Evolutionary conservation across 2,888 invertebrate genomes (phyloP), one percentile per base, ranked within the genome.

Genomic region (Diarsia dahlii): DNA sequence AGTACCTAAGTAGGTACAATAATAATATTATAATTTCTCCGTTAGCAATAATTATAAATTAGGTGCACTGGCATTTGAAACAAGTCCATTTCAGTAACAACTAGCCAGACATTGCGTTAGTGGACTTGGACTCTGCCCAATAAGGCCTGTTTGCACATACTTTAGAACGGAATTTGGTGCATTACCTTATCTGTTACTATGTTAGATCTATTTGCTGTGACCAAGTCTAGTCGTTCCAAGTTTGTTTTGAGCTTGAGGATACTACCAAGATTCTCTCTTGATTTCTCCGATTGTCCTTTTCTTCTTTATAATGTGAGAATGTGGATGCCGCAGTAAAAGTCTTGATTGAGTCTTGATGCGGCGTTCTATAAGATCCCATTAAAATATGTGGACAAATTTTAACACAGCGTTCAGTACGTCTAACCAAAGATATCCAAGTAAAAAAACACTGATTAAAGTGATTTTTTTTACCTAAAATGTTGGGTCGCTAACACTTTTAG

Each of bases 161-260:
- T 52, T 74, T 50, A 23, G 13, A 18, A 62, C 20, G 67, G 82
- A 65, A 84, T 84, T 78, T 74, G 45, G 70, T 71, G 34, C 71
- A 71, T 71, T 73, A 58, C 78, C 74, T 74, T 85, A 15, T 70
- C 20, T 68, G 46, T 60, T 70, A 60, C 18, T 78, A 52, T 52
- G 15, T 46, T 63, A 70, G 45, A 60, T 71, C 20, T 58, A 60
- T 46, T 28, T 50, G 48, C 50, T 64, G n/a, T 34, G 20, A 56
- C 56, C 69, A 39, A 34, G 15, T 34, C 23, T 9, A 10, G 23
- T 15, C 45, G 0, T 60, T 52, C 10, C 12, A 34, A 52, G 9
- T 6, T 4, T 34, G 48, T 20, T 52, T 52, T 34, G 10, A 39
- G 39, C 20, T 39, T 39, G n/a, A n/a, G n/a, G n/a, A n/a, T n/a